These are phyloP conservation scores for Poeciliopsis presidionis DNA, from an alignment of 2,797 vertebrate species.

Conservation along the genomic window DNA sequence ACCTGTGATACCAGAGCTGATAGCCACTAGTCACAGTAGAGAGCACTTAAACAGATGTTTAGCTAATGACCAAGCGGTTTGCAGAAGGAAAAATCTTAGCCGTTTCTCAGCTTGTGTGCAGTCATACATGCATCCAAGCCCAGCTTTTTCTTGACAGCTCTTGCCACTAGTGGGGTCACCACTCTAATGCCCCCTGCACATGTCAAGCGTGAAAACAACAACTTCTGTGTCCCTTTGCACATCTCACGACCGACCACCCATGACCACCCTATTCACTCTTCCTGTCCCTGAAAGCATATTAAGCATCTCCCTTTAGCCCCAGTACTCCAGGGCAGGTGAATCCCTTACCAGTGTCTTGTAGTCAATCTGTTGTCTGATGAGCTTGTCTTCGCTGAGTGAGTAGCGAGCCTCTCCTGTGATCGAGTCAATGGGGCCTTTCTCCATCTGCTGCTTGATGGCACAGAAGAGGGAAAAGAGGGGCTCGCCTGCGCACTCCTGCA, in stretches of 20 bases:
- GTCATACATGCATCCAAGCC: conserved; percentile 22
- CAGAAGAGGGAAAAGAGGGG: conserved; percentile 97
- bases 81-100: conserved; percentile 15
- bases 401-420: conserved; percentile 98
- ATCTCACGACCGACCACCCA: conserved; percentile 59
- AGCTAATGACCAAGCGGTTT: conserved; percentile 28
- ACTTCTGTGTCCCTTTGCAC: conserved; percentile 53
- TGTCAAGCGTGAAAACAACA: conserved; percentile 49
- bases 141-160: conserved; percentile 57
- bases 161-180: conserved; percentile 54
- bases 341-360: conserved; percentile 95
- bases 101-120: conserved; percentile 9
- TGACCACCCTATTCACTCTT: conserved; percentile 55
- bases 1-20: conserved; percentile 10
- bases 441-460: conserved; percentile 99
- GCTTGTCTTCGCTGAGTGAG: conserved; percentile 97
- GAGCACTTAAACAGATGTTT: conserved; percentile 4
- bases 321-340: conserved; percentile 42
- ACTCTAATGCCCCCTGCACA: conserved; percentile 32
- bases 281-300: conserved; percentile 60
- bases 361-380: conserved; percentile 98
- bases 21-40: conserved; percentile 27
- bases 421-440: conserved; percentile 97
- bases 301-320: conserved; percentile 43
- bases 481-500: conserved; percentile 95